Evolutionary conservation across 2,888 invertebrate genomes (phyloP).

Genomic region (Neoitamus cyanurus): DNA sequence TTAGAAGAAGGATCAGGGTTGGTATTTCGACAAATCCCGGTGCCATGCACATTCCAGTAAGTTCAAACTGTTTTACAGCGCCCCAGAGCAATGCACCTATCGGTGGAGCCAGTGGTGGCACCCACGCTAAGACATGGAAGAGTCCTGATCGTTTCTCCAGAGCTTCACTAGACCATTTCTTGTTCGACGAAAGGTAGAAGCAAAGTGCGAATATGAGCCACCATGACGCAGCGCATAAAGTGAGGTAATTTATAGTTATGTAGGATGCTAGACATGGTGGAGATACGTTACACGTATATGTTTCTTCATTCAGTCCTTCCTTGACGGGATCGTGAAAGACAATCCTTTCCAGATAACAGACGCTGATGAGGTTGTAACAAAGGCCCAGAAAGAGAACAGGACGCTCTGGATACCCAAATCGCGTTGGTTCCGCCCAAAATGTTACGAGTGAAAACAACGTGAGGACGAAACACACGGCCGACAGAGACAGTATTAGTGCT

Average conservation of each 20-base stretch:
- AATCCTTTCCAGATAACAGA: conserved; percentile 79
- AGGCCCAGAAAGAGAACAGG: conserved; percentile 91
- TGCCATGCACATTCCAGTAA: conserved; percentile 85
- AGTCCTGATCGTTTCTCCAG: conserved; percentile 87
- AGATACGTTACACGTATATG: conserved; percentile 66
- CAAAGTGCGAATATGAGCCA: conserved; percentile 89
- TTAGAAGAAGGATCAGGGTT: conserved; percentile 59
- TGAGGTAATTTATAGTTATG: conserved; percentile 81
- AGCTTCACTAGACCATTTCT: conserved; percentile 94
- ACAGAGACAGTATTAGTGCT: conserved; percentile 81
- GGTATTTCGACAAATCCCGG: conserved; percentile 65
- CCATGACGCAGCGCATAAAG: conserved; percentile 84
- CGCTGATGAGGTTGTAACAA: conserved; percentile 84
- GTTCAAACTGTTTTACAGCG: conserved; percentile 80
- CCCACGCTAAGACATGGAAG: conserved; percentile 89
- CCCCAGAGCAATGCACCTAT: conserved; percentile 84
- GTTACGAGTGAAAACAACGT: conserved; percentile 87
- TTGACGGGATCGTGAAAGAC: conserved; percentile 67
- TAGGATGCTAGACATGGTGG: conserved; percentile 79
- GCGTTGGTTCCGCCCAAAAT: conserved; percentile 86
- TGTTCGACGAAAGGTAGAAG: conserved; percentile 90
- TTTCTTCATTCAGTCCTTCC: conserved; percentile 58
- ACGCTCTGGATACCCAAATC: conserved; percentile 93
- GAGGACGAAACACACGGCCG: conserved; percentile 81
- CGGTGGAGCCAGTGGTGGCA: conserved; percentile 85